Conservation (phyloP, 2,113 vertebrate species). For the Taurulus bubalis region DNA sequence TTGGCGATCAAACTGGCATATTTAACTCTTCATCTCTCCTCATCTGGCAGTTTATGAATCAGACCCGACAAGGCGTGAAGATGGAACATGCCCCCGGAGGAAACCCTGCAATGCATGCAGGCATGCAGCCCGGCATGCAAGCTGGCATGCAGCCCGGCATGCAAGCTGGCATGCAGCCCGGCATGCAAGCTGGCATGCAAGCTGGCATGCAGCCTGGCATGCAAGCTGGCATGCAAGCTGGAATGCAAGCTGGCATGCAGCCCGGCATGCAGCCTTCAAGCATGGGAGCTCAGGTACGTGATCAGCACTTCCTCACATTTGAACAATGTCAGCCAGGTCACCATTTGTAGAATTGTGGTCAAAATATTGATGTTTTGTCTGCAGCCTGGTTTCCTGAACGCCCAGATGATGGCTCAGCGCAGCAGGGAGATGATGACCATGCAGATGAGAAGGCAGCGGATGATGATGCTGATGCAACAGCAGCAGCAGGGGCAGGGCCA, state of each 20-base stretch:
- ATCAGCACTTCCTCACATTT: background rate
- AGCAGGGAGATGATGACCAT: conserved; percentile 91
- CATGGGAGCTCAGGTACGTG: conserved; percentile 84
- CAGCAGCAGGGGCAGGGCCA: conserved; percentile 68
- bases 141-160: conserved; percentile 80
- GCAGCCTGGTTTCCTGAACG: conserved; percentile 92
- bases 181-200: conserved; percentile 74
- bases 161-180: conserved; percentile 74
- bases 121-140: conserved; percentile 85
- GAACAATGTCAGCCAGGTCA: background rate
- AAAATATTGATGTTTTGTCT: conserved; percentile 27
- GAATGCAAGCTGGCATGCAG: conserved; percentile 81
- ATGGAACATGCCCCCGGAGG: conserved; percentile 87
- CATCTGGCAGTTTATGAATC: conserved; percentile 92
- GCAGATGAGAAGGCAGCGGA: conserved; percentile 91
- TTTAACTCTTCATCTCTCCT: background rate
- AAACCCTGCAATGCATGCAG: conserved; percentile 87
- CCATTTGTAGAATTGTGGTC: background rate
- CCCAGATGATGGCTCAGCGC: conserved; percentile 96
- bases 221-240: conserved; percentile 72
- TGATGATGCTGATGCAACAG: conserved; percentile 93
- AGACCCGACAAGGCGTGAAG: conserved; percentile 91
- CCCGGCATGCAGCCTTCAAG: conserved; percentile 64
- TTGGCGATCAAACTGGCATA: background rate
- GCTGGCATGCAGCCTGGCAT: conserved; percentile 79